A percentile compares a stretch with the other conserved stretches of the same genome.
Conservation (phyloP, 2,888 invertebrate species). For the Lycocerus yunnanus region DNA sequence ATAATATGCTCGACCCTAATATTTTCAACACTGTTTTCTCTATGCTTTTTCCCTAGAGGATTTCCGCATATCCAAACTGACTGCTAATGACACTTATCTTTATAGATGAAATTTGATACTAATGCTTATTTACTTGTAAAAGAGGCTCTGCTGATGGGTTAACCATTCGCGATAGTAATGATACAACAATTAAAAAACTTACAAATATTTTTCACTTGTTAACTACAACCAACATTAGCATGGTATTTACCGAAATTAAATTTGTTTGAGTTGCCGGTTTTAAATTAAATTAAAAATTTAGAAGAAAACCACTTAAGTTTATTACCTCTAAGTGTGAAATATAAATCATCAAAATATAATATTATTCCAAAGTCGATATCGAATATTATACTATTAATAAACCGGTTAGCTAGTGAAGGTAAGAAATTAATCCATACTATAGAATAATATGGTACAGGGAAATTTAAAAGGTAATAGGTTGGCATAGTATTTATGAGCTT, state of each 20-base stretch:
- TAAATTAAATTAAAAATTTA: not conserved
- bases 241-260: too few species aligned
- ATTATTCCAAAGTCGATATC: not conserved
- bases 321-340: not conserved
- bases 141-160: not conserved
- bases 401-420: not conserved
- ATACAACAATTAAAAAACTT: not conserved
- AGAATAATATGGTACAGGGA: not conserved
- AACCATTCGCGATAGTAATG: not conserved
- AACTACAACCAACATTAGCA: too few species aligned
- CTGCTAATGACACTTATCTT: conserved; percentile 23
- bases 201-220: too few species aligned
- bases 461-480: not conserved
- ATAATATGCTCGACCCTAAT: conserved; percentile 16
- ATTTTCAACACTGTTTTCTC: conserved; percentile 8
- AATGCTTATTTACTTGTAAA: conserved; percentile 4
- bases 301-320: not conserved
- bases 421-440: not conserved
- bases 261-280: not conserved
- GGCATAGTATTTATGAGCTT: too few species aligned
- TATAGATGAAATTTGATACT: conserved; percentile 21
- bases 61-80: conserved; percentile 13
- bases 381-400: not conserved
- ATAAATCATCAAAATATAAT: not conserved
- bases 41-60: conserved; percentile 7